Evolutionary conservation across 1,140 invertebrate genomes (phyloP), one percentile per base, ranked within the genome.

Genomic region (Heliothis virescens): DNA sequence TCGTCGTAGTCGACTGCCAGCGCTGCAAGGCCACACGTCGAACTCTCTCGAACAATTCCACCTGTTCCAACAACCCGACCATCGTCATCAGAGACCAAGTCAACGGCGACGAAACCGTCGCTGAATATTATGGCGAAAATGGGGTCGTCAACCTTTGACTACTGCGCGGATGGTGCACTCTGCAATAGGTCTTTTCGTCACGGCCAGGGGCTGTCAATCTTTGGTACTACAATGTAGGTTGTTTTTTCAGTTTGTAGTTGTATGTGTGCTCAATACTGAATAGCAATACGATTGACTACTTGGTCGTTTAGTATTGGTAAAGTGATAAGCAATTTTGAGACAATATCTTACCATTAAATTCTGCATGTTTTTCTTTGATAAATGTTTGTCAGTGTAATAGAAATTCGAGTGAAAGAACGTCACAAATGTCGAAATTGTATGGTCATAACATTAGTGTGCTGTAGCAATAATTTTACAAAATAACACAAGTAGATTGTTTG

Each of bases 101-200:
- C 0, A 93, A 93, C 57, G 92, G 90, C 0, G 88, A 89, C 3
- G 87, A 88, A 2, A 82, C 81, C 0, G 86, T 86, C 9, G 78
- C 87, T 3, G 90, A 90, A 50, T 89, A 90, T 55, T 93, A 86
- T 47, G 83, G 81, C 0, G 89, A 90, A 18, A 90, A 88, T 15
- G 90, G 90, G 0, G 86, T 89, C n/a, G 86, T 89, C 55, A 91
- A 90, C 82, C 90, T 94, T 81, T 95, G 94, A 95, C 94, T 90
- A 90, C 87, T 90, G 80, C 91, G 91, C 21, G 94, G 93, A 89
- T 95, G 94, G 94, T 95, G 94, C 91, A 93, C 91, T 93, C 91
- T 95, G n/a, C 94, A 95, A 72, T 94, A 85, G 34, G 74, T 65
- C 48, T 76, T 53, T 11, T 18, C 12, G 7, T 47, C 41, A 76